Conservation (phyloP, 2,113 vertebrate species). For the Notechis scutatus region DNA sequence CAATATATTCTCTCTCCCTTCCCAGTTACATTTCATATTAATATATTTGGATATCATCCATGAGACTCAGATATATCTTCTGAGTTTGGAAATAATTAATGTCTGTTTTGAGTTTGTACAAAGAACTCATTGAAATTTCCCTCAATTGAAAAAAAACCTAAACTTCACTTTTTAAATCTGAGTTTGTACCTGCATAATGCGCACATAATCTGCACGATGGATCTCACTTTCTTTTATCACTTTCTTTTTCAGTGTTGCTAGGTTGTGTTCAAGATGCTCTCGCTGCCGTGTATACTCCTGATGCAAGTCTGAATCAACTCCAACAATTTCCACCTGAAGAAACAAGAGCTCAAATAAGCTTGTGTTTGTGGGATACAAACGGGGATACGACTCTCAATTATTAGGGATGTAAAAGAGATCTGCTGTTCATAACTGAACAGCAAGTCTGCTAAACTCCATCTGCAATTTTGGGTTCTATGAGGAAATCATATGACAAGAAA, state of each 20-base stretch:
- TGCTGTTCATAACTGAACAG: background rate
- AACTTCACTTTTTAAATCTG: background rate
- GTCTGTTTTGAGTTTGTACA: background rate
- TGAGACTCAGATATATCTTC: background rate
- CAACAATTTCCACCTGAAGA: slow-evolving; percentile 76
- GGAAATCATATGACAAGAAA: background rate
- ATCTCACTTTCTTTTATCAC: slow-evolving; percentile 74
- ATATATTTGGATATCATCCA: background rate
- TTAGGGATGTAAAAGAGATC: background rate
- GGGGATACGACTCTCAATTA: background rate
- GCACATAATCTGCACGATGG: slow-evolving; percentile 73
- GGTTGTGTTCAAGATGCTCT: slow-evolving; percentile 78
- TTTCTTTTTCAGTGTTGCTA: slow-evolving; percentile 78
- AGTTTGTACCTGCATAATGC: slow-evolving; percentile 79
- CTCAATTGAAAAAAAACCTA: background rate
- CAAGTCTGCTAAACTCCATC: background rate
- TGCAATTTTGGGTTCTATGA: background rate
- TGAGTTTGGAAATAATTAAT: background rate
- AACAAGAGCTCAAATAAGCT: background rate
- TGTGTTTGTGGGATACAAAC: background rate
- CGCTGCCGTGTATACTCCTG: slow-evolving; percentile 71
- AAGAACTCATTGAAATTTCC: background rate
- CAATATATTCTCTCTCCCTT: background rate
- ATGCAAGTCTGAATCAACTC: slow-evolving; percentile 73
- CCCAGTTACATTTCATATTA: background rate